Conservation (phyloP, 2,888 invertebrate genomes). For the Drosophila anomalipes region DNA sequence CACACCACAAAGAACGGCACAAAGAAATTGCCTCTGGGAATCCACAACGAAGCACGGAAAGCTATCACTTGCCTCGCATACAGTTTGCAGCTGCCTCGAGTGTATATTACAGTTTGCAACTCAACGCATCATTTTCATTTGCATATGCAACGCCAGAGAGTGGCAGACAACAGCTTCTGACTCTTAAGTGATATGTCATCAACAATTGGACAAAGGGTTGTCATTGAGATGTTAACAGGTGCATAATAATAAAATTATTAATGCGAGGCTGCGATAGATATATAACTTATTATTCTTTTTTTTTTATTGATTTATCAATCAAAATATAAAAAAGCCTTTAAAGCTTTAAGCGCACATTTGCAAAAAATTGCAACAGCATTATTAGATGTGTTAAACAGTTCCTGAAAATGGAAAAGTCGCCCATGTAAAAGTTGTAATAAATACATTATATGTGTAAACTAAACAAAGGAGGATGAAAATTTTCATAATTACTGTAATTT, state of each 20-base stretch:
- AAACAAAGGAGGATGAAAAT: slow-evolving; percentile 38
- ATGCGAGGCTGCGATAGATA: neutral
- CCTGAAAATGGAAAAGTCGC: neutral
- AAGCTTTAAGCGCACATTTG: neutral
- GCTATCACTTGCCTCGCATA: neutral
- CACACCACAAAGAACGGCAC: slow-evolving; percentile 12
- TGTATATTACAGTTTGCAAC: slow-evolving; percentile 10
- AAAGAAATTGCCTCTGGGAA: slow-evolving; percentile 27
- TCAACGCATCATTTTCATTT: slow-evolving; percentile 28
- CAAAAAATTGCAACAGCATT: neutral
- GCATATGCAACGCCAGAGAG: slow-evolving; percentile 35
- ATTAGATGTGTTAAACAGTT: neutral
- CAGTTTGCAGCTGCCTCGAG: neutral
- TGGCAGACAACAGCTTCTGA: slow-evolving; percentile 5
- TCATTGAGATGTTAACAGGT: neutral
- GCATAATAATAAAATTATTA: neutral
- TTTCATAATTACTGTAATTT: slow-evolving; percentile 13
- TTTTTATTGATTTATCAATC: neutral
- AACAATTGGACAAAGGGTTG: slow-evolving; percentile 4
- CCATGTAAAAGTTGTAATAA: neutral
- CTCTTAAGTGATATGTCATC: slow-evolving; percentile 43
- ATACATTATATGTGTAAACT: neutral
- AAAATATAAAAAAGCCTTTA: neutral
- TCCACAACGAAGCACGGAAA: neutral
- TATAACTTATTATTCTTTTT: neutral